Base-by-base conservation (phyloP, 2,797 vertebrate genomes). In the Melanogrammus aeglefinus region DNA sequence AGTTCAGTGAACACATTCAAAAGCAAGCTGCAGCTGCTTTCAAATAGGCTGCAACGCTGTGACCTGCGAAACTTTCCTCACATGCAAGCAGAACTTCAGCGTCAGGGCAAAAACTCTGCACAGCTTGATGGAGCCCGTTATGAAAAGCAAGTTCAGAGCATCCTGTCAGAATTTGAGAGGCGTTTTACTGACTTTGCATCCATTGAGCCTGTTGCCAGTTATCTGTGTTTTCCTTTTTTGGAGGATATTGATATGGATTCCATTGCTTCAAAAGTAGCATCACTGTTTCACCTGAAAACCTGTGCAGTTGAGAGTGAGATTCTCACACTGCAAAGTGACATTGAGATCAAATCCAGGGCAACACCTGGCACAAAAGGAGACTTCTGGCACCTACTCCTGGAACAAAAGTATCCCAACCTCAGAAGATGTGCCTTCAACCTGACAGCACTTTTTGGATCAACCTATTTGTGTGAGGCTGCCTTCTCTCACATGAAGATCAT, bases 61-160 rank as follows among this genome's bases (percentile, higher is more conserved):
- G 73, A 86, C 66, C n/a, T n/a, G n/a, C n/a, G n/a, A n/a, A n/a
- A n/a, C 71, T 80, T 82, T 31, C 39, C 69, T 35, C 44, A 84
- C 66, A 39, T 82, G 14, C 29, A 63, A 1, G 51, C 51, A 21
- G 51, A 57, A 57, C 51, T 57, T 21, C 51, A 57, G 7, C 3
- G 18, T 57, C 51, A 57, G 16, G 18, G 51, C 3, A 57, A 57
- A 57, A 1, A 21, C 16, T 1, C 7, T 3, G 3, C 16, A n/a
- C 75, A 77, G 18, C 24, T 82, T 77, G 81, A 76, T 71, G 75
- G 29, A 72, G 72, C 70, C 6, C 44, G 39, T 24, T 79, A 82
- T 18, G 31, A 27, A 7, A 51, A 80, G n/a, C 74, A 80, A 29
- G 47, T 77, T 27, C 5, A 80, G n/a, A 80, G 51, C 21, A 21